Percentiles rank a stretch among this genome's conserved stretches.
Conservation (phyloP, 2,888 invertebrate genomes). For the Philhelius pedissequus region DNA sequence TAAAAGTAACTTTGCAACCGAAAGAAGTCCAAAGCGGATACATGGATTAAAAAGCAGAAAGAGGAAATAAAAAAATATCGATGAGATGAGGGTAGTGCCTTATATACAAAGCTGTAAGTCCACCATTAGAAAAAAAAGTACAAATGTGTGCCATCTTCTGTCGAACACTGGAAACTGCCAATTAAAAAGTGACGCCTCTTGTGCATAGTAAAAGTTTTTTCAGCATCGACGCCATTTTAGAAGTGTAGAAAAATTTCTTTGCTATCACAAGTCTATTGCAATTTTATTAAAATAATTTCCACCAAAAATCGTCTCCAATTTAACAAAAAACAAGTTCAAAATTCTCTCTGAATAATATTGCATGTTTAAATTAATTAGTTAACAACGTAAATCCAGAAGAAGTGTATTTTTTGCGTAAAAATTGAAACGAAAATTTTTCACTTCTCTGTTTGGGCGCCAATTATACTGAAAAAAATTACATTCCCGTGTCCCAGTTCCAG, state of each 20-base stretch:
- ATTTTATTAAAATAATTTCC: slow-evolving; percentile 25
- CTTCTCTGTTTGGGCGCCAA: slow-evolving; percentile 65
- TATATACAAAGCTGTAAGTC: too few relatives aligned
- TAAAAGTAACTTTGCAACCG: too few relatives aligned
- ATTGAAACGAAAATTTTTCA: slow-evolving; percentile 14
- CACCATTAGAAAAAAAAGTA: too few relatives aligned
- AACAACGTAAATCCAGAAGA: background rate
- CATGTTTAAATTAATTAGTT: slow-evolving; percentile 10
- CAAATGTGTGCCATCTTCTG: slow-evolving; percentile 10
- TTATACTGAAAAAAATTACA: slow-evolving; percentile 3
- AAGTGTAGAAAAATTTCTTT: slow-evolving; percentile 56
- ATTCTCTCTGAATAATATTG: background rate
- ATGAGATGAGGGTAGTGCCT: too few relatives aligned
- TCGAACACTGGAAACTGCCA: background rate
- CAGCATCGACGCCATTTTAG: slow-evolving; percentile 60
- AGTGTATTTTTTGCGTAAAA: slow-evolving; percentile 12
- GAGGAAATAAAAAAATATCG: too few relatives aligned
- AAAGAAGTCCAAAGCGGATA: too few relatives aligned
- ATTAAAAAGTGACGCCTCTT: slow-evolving; percentile 61
- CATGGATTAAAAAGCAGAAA: too few relatives aligned
- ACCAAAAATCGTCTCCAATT: background rate
- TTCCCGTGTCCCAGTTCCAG: slow-evolving; percentile 49
- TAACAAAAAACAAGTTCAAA: slow-evolving; percentile 14
- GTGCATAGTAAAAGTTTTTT: slow-evolving; percentile 52
- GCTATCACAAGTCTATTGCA: background rate